Evolutionary conservation across 2,888 invertebrate genomes (phyloP), one percentile per base, ranked within the genome.

Genomic region (Pemphredon lugubris): DNA sequence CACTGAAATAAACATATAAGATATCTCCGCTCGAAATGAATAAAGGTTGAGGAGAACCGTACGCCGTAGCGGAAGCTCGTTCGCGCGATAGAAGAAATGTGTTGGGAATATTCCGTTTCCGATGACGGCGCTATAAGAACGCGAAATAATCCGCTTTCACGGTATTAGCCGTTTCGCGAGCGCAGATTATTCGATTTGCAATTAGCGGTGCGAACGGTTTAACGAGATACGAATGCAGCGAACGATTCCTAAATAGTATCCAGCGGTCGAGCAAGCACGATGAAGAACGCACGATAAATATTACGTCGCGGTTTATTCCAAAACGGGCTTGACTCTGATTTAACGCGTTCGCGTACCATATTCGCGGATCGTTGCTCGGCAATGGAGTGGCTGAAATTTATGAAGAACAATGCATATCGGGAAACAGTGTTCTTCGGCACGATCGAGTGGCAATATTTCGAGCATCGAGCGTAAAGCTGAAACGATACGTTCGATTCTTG

Each of bases 371-470:
- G 48, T 57, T 68, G 47, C 30, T 40, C 4, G 9, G 9, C 26
- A 21, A 14, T 6, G 23, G 32, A 3, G 42, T 7, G 13, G 44
- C 45, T 18, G 39, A 58, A 54, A 54, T 69, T 69, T 48, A 69
- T 54, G 71, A 44, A 39, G 57, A 69, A 20, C 14, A 32, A 69
- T 63, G 58, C 30, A 42, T 26, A 45, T n/a, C 18, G 11, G 39
- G 14, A 11, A 23, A 37, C 34, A 30, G 1, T 30, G 39, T n/a
- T 30, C 40, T 30, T 58, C 23, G 50, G 50, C 55, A 37, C 53
- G 40, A 53, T 58, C 57, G 32, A 26, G 30, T 32, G 53, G 34
- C 40, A 18, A 20, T 40, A 47, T 23, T 11, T 53, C 23, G 32
- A 4, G 7, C 16, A 16, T 11, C 39, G 16, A 13, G 37, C 40